A percentile compares a stretch with the other conserved stretches of the same genome.
Conservation (phyloP, 2,888 invertebrate genomes). For the Drosophila anceps region DNA sequence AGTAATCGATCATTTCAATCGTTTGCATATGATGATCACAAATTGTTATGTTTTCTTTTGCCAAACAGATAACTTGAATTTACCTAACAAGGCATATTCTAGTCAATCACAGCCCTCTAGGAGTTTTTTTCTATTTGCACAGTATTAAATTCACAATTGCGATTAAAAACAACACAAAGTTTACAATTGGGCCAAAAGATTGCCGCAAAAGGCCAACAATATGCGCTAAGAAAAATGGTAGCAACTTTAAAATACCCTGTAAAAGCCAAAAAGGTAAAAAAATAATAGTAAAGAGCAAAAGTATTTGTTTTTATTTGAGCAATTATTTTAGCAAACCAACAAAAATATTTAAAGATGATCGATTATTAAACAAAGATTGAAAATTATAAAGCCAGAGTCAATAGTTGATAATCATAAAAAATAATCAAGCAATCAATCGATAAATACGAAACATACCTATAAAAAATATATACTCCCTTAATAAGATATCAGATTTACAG, state of each 20-base stretch:
- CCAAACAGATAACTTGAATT: background rate
- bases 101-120: background rate
- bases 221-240: background rate
- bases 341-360: background rate
- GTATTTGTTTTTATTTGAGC: too few species aligned
- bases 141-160: background rate
- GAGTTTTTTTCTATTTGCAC: too few species aligned
- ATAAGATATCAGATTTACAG: background rate
- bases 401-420: background rate
- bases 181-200: slow-evolving; percentile 11
- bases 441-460: background rate
- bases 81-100: background rate
- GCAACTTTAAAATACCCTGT: background rate
- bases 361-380: background rate
- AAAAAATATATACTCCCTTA: background rate
- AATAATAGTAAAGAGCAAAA: background rate
- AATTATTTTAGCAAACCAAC: too few species aligned
- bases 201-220: background rate
- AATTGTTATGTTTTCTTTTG: too few species aligned
- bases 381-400: background rate
- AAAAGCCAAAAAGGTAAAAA: background rate
- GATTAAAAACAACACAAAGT: slow-evolving; percentile 2
- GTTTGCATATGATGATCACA: background rate
- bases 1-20: background rate
- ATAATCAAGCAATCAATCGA: background rate